These are phyloP conservation scores for Chaetodon trifasciatus DNA, from an alignment of 2,797 vertebrate species.

Conservation along the genomic window DNA sequence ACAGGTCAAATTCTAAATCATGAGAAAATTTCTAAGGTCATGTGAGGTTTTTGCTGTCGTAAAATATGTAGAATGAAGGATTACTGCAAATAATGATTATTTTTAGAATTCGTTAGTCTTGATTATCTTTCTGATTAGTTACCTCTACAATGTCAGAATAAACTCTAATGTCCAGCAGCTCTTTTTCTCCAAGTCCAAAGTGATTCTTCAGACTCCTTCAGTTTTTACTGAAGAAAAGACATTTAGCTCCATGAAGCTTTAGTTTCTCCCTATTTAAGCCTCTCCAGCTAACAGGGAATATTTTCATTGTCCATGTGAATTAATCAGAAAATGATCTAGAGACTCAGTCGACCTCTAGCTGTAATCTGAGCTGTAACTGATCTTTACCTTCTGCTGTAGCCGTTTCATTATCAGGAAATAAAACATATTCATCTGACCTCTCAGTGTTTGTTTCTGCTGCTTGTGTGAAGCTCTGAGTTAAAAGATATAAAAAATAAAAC, in stretches of 20 bases:
- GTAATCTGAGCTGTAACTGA: conserved; percentile 45
- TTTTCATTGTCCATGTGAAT: conserved; percentile 17
- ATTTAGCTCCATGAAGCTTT: background rate
- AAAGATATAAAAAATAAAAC: no score
- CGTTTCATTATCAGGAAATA: conserved; percentile 46
- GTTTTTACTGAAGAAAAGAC: background rate
- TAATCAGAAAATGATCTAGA: conserved; percentile 21
- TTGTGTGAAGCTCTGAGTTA: background rate
- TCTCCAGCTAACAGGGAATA: background rate
- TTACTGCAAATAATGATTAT: background rate
- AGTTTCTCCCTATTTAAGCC: background rate
- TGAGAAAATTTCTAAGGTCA: background rate
- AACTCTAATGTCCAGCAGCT: background rate
- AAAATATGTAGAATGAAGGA: conserved; percentile 11
- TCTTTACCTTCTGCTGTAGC: conserved; percentile 55
- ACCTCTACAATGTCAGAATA: background rate
- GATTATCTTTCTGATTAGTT: background rate
- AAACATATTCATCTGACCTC: conserved; percentile 25
- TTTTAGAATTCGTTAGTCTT: conserved; percentile 19
- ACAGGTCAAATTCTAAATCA: background rate
- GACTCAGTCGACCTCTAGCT: conserved; percentile 53
- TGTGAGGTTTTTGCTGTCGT: background rate
- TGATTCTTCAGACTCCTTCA: background rate
- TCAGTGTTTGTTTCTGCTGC: background rate
- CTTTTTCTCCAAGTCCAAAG: background rate